Conservation (phyloP, 2,797 vertebrate genomes). For the Aselliscus stoliczkanus region DNA sequence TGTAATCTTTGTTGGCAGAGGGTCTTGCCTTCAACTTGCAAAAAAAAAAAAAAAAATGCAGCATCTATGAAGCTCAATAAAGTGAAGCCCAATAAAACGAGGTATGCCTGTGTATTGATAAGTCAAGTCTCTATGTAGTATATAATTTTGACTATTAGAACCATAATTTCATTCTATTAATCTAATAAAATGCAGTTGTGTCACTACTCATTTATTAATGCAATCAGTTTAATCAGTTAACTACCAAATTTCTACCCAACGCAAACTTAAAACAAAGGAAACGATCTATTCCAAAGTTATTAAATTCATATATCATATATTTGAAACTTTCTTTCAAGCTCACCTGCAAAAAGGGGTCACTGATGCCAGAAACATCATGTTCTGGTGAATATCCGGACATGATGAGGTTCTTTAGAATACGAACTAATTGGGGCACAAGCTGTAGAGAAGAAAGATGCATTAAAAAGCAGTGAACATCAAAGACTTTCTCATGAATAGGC, state of each 20-base stretch:
- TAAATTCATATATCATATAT: not conserved
- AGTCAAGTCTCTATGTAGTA: not conserved
- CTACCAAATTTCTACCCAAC: not conserved
- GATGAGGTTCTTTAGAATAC: constrained; percentile 99
- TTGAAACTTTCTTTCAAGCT: constrained; percentile 60
- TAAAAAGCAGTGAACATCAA: constrained; percentile 44
- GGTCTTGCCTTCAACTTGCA: not conserved
- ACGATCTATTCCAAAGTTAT: not conserved
- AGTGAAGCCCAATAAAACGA: not conserved
- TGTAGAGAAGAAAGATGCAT: constrained; percentile 81
- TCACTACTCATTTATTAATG: not conserved
- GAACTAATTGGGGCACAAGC: constrained; percentile 99
- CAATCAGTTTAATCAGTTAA: constrained; percentile 10
- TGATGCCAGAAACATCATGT: constrained; percentile 99
- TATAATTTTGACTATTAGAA: constrained; percentile 14
- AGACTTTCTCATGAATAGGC: not conserved
- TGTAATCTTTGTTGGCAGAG: not conserved
- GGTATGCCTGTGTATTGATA: not conserved
- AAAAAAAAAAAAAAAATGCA: not conserved
- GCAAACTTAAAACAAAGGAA: constrained; percentile 31
- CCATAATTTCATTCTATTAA: not conserved
- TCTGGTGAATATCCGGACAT: constrained; percentile 99
- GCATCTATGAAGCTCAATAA: not conserved
- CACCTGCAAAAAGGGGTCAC: constrained; percentile 99
- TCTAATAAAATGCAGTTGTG: not conserved